Evolutionary conservation across 2,113 vertebrate species (phyloP).

Genomic region (Hemiscyllium ocellatum): DNA sequence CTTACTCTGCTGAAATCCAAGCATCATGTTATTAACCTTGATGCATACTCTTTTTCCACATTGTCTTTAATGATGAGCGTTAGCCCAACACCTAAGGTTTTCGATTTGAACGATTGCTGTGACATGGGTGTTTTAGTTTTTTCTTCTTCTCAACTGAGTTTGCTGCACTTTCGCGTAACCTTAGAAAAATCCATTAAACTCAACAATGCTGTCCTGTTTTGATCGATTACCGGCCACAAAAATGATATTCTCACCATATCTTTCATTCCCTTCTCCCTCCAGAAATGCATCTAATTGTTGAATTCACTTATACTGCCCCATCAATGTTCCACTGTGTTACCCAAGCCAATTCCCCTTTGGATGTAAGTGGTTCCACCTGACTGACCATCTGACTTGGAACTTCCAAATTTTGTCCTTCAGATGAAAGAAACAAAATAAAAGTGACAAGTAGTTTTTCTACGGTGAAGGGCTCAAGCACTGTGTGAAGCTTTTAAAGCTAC

Average conservation of each 20-base stretch:
- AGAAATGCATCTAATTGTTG: neutral
- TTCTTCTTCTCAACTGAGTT: neutral
- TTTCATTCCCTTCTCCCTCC: conserved; percentile 14
- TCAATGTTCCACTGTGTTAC: neutral
- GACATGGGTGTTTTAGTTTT: neutral
- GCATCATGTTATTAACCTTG: neutral
- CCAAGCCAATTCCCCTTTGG: neutral
- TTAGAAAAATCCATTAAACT: neutral
- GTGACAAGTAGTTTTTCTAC: neutral
- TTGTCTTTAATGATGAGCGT: neutral
- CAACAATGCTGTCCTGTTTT: neutral
- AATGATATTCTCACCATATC: neutral
- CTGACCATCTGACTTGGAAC: neutral
- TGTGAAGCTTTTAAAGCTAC: neutral
- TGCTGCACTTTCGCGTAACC: neutral
- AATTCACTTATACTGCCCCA: neutral
- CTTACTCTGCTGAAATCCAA: neutral
- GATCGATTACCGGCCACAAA: neutral
- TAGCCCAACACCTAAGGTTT: neutral
- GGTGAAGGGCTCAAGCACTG: neutral
- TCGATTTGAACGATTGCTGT: neutral
- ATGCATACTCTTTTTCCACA: neutral
- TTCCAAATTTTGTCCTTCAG: conserved; percentile 19
- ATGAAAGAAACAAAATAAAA: neutral
- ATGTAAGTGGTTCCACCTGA: neutral